A percentile compares a stretch with the other conserved stretches of the same genome.
These are phyloP conservation scores for Sesia bembeciformis DNA, from an alignment of 2,888 invertebrate genomes.

Conservation along the genomic window DNA sequence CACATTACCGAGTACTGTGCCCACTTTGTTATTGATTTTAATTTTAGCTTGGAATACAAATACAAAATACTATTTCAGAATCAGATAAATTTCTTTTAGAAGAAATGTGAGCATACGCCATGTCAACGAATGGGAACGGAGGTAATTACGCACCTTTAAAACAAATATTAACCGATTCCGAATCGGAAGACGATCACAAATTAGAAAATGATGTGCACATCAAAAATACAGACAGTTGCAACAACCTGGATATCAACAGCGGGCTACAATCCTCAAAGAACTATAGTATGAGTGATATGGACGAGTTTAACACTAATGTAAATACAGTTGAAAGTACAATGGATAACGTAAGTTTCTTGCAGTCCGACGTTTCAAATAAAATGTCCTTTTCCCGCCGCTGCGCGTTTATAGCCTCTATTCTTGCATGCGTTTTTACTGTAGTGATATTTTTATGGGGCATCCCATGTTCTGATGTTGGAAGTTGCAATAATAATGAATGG, in stretches of 20 bases:
- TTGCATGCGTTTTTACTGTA: slow-evolving; percentile 81
- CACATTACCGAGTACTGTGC: no score
- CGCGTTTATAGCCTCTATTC: slow-evolving; percentile 80
- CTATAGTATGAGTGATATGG: slow-evolving; percentile 62
- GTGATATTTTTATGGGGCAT: slow-evolving; percentile 83
- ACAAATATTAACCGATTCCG: slow-evolving; percentile 84
- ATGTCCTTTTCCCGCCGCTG: slow-evolving; percentile 81
- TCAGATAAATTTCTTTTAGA: background rate
- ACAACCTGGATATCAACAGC: slow-evolving; percentile 60
- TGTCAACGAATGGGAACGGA: slow-evolving; percentile 62
- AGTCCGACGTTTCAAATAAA: slow-evolving; percentile 62
- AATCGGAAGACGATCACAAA: slow-evolving; percentile 81
- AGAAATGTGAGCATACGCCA: slow-evolving; percentile 20
- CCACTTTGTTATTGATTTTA: no score
- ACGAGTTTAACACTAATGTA: slow-evolving; percentile 59
- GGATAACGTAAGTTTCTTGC: slow-evolving; percentile 65
- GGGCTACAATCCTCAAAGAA: slow-evolving; percentile 60
- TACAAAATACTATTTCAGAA: no score
- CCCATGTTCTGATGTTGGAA: slow-evolving; percentile 81
- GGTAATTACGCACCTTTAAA: slow-evolving; percentile 83
- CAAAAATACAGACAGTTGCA: slow-evolving; percentile 48
- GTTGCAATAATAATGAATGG: slow-evolving; percentile 76
- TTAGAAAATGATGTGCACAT: slow-evolving; percentile 45
- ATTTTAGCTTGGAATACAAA: no score
- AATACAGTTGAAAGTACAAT: slow-evolving; percentile 64